Evolutionary conservation across 1,140 invertebrate genomes (phyloP), one percentile per base, ranked within the genome.

Genomic region (Calephelis nemesis): DNA sequence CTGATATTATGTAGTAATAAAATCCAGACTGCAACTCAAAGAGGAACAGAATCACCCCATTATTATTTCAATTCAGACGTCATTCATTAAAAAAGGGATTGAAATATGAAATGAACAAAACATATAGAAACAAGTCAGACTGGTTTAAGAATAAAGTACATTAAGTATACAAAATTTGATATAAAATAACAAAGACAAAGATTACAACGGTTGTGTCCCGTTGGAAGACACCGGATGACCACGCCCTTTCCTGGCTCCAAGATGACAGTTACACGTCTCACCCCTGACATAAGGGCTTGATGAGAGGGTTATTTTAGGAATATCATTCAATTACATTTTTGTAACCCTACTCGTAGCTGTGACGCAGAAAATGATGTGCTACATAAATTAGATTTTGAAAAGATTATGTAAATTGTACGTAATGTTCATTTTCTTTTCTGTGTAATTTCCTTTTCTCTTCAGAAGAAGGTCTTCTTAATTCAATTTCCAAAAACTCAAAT

Each of bases 171-270:
- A 63, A 71, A 62, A 58, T 40, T 62, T 11, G 50, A 63, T 68
- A 72, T 72, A 63, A 69, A 69, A 67, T 69, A 69, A 66, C 71
- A 73, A 69, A 69, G 69, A 73, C 69, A 69, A 72, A 69, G 70
- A 77, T 75, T 81, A 81, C 73, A 67, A 79, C 72, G 68, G 69
- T 49, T 39, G 67, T 68, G 72, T 83, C 82, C 78, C 78, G 86
- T 86, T 85, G 82, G 79, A 78, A 79, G 83, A 72, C 66, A 79
- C 82, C 74, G 76, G 79, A 79, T 73, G 74, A 78, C 84, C 86
- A 84, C 88, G 86, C 88, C 88, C 84, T 78, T 88, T 90, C 88
- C 86, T 81, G 75, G 66, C 63, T 70, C 70, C 72, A 78, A 73
- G 64, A 76, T 81, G 83, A 82, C 82, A 88, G 82, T 85, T 84